These are phyloP conservation scores for Xiphophorus birchmanni DNA, from an alignment of 2,797 vertebrate genomes.

Conservation along the genomic window DNA sequence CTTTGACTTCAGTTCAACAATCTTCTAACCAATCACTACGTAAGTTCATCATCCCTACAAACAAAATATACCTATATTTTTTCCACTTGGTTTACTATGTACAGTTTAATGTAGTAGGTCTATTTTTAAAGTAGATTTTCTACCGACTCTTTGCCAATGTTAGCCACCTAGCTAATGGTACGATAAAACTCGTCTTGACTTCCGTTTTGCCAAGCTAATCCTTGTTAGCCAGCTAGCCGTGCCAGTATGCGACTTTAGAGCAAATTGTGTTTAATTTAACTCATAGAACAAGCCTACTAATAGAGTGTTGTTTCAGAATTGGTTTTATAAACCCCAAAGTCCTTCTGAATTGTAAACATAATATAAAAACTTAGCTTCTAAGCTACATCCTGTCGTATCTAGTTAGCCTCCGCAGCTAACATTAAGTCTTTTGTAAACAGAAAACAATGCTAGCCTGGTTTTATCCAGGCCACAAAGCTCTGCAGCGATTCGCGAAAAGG, in stretches of 20 bases:
- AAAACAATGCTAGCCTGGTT: conserved; percentile 16
- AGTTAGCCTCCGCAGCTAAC: conserved; percentile 40
- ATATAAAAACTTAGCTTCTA: conserved; percentile 10
- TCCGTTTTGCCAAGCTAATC: conserved; percentile 69
- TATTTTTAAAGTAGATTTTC: conserved; percentile 17
- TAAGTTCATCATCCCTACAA: conserved; percentile 30
- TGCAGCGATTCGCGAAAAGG: not conserved
- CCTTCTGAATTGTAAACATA: not conserved
- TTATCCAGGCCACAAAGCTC: conserved; percentile 14
- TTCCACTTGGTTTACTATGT: not conserved
- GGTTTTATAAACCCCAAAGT: too few species aligned
- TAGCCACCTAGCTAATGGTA: conserved; percentile 61
- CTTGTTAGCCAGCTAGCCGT: conserved; percentile 26
- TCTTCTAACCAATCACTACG: conserved; percentile 50
- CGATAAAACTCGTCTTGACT: conserved; percentile 51
- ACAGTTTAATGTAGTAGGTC: not conserved
- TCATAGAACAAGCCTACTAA: not conserved
- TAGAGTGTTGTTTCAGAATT: not conserved
- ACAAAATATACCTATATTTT: fast-evolving
- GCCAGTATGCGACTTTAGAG: conserved; percentile 30
- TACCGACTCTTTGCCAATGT: conserved; percentile 26
- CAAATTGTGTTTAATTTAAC: conserved; percentile 3
- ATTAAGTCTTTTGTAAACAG: conserved; percentile 66
- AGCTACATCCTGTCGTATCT: conserved; percentile 37
- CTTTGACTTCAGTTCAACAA: conserved; percentile 43